A percentile compares a stretch with the other conserved stretches of the same genome.
Evolutionary conservation across 2,113 vertebrate genomes (phyloP).

Genomic region (Delphinapterus leucas): DNA sequence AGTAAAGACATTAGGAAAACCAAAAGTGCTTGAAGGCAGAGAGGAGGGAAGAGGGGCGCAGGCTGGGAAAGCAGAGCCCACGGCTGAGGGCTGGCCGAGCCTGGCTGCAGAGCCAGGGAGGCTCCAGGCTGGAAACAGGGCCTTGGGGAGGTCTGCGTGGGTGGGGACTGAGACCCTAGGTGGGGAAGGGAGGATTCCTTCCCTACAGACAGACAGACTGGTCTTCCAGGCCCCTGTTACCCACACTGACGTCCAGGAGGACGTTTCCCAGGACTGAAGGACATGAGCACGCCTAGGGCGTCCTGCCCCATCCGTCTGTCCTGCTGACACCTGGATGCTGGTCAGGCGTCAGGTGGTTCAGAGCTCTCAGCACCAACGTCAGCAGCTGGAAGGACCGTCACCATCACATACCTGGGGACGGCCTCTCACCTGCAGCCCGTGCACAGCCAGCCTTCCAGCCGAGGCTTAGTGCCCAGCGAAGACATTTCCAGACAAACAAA

Average conservation of each 20-base stretch:
- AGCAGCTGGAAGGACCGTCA: background rate
- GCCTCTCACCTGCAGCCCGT: background rate
- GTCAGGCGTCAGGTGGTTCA: background rate
- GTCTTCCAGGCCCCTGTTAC: background rate
- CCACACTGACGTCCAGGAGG: background rate
- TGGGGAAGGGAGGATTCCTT: background rate
- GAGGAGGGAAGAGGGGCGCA: background rate
- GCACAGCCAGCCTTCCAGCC: background rate
- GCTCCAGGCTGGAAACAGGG: background rate
- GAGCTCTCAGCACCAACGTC: background rate
- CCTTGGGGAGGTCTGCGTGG: background rate
- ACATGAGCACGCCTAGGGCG: fast-evolving
- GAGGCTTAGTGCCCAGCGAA: background rate
- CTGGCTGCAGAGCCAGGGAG: background rate
- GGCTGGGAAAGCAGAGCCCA: background rate
- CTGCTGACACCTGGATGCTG: background rate
- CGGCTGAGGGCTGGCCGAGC: background rate
- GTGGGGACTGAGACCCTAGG: background rate
- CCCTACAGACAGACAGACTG: background rate
- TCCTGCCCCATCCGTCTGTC: fast-evolving
- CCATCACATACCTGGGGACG: too few relatives aligned
- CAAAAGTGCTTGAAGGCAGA: background rate
- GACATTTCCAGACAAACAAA: fast-evolving
- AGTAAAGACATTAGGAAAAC: background rate
- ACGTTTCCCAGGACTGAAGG: background rate